Evolutionary conservation across 2,888 invertebrate genomes (phyloP).

Genomic region (Petrolisthes cinctipes): DNA sequence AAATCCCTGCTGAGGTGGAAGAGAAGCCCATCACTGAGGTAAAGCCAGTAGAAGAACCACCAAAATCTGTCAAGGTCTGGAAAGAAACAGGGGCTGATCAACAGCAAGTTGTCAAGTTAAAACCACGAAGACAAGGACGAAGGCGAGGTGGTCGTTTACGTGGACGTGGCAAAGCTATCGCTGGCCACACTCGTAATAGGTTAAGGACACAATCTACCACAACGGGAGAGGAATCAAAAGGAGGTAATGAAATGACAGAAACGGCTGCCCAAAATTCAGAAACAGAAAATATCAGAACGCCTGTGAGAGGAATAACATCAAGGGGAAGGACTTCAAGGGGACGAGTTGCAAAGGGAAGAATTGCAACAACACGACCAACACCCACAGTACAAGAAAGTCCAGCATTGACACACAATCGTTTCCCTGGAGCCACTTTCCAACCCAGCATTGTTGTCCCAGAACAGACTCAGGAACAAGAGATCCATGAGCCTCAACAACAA

Average conservation of each 20-base stretch:
- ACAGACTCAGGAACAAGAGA: neutral
- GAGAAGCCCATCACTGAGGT: neutral
- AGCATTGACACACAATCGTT: neutral
- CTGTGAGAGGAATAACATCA: neutral
- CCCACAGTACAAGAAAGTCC: neutral
- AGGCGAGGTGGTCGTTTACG: neutral
- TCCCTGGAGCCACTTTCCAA: constrained; percentile 13
- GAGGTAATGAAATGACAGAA: neutral
- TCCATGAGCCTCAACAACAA: too few species aligned
- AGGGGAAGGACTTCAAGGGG: constrained; percentile 4
- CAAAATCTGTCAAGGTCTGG: neutral
- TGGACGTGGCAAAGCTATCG: neutral
- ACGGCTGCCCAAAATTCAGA: too few species aligned
- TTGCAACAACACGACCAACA: neutral
- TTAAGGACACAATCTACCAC: neutral
- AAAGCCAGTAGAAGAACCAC: neutral
- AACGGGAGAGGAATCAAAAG: neutral
- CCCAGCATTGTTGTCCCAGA: neutral
- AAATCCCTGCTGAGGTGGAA: neutral
- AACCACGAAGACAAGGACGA: neutral
- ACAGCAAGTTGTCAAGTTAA: neutral
- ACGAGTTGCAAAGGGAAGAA: neutral
- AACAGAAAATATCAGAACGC: too few species aligned
- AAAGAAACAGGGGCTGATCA: neutral
- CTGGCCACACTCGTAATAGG: neutral